Evolutionary conservation across 2,113 vertebrate genomes (phyloP), one percentile per base, ranked within the genome.

Genomic region (Theristicus caerulescens): DNA sequence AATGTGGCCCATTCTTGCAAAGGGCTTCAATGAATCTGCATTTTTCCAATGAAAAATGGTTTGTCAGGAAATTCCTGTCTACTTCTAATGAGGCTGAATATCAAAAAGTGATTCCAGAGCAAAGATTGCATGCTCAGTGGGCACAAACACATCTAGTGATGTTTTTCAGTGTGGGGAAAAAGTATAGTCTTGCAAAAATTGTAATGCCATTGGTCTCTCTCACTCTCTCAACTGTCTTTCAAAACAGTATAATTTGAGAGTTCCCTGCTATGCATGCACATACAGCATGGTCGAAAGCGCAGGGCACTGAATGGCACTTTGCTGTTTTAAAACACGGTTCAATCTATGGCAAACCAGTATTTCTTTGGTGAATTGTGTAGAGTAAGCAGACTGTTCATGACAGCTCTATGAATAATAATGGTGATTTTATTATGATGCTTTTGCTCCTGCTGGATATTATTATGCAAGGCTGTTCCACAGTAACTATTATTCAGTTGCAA

Each of bases 361-460:
- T 94, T 79, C 83, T 85, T 91, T 49, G 52, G 67, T 86, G 90
- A 95, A 94, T 80, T 82, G 65, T 73, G 51, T 92, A 61, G 78
- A 52, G 57, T 92, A 96, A 95, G 94, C 80, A 92, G 85, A 85
- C 51, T 93, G 87, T 24, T 94, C 76, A 42, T 90, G 93, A 93
- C 93, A 94, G 85, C 34, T 93, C 86, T 90, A 66, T 96, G 95
- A 97, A 93, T 94, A 95, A 92, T 92, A 94, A 94, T 62, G 38
- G 27, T 84, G 58, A 94, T 92, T 94, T 96, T 87, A 90, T 96
- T 69, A 46, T 31, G 29, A 82, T 72, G 51, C 19, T 73, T 83
- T 90, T 70, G 13, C 57, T 86, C 15, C 86, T 76, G 69, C 65
- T 86, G 62, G 70, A 85, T 92, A 87, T 94, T 90, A 77, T 89